phyloP scores from a whole-genome alignment of 2,113 vertebrate genomes.

The Muntiacus muntjak region DNA sequence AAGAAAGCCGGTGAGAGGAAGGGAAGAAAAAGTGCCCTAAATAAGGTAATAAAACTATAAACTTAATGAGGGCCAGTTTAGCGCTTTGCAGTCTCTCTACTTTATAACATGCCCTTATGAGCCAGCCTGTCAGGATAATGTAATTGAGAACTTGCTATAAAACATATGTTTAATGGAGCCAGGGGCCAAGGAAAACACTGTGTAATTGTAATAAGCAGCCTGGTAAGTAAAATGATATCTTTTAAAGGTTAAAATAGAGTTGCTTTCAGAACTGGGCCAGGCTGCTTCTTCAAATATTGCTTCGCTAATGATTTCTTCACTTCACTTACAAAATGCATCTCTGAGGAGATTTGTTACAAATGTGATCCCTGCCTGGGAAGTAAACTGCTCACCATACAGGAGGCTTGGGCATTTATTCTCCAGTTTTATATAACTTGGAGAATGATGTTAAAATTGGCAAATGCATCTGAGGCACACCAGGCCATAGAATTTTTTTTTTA shows the following conservation, averaged over 20 bases:
- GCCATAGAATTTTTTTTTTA: constrained; percentile 68
- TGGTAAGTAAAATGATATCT: constrained; percentile 83
- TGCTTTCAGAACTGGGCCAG: constrained; percentile 69
- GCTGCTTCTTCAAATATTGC: constrained; percentile 75
- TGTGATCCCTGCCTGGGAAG: constrained; percentile 63
- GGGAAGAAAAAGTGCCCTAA: constrained; percentile 77
- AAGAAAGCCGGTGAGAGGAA: constrained; percentile 15
- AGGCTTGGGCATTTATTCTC: constrained; percentile 57
- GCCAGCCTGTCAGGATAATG: constrained; percentile 77
- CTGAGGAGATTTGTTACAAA: constrained; percentile 75
- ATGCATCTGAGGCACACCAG: constrained; percentile 72
- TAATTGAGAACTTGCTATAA: constrained; percentile 79
- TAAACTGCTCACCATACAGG: constrained; percentile 62
- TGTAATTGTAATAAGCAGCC: constrained; percentile 83
- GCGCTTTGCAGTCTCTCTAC: constrained; percentile 68
- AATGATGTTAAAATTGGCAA: constrained; percentile 74
- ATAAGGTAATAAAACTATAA: constrained; percentile 82
- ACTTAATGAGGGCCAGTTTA: constrained; percentile 81
- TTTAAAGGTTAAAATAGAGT: constrained; percentile 82
- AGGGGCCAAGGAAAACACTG: constrained; percentile 83
- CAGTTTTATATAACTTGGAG: constrained; percentile 69
- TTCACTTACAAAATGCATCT: constrained; percentile 74
- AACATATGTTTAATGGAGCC: constrained; percentile 83
- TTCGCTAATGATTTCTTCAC: constrained; percentile 77
- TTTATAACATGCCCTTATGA: constrained; percentile 74